Conservation (phyloP, 2,113 vertebrate genomes). For the Hemiscyllium ocellatum region DNA sequence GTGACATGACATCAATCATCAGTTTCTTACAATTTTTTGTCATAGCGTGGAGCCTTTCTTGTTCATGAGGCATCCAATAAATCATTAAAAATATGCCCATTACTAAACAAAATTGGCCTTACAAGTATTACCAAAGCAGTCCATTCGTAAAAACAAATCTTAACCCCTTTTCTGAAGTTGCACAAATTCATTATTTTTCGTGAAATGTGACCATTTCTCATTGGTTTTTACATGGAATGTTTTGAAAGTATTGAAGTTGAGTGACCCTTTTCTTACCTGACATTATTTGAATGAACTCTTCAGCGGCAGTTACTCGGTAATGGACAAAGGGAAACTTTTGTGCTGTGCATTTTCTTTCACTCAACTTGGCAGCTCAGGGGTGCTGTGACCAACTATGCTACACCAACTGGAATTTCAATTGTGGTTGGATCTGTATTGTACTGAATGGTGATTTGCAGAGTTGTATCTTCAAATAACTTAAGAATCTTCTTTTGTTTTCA, state of each 20-base stretch:
- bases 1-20: conserved; percentile 39
- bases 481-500: not conserved
- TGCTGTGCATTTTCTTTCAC: not conserved
- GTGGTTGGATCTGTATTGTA: not conserved
- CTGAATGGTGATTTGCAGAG: not conserved
- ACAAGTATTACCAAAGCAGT: not conserved
- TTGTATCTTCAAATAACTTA: not conserved
- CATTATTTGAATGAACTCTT: not conserved
- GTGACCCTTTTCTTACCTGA: not conserved
- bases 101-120: not conserved
- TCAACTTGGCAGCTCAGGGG: not conserved
- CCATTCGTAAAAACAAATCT: not conserved
- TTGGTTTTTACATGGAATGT: not conserved
- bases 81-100: conserved; percentile 6
- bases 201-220: not conserved
- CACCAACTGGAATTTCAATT: not conserved
- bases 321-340: not conserved
- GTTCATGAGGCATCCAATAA: conserved; percentile 1
- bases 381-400: not conserved
- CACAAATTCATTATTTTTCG: not conserved
- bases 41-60: conserved; percentile 3
- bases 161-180: not conserved
- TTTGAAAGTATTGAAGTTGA: not conserved
- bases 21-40: conserved; percentile 6
- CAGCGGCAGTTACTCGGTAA: not conserved